These are phyloP conservation scores for Parotia lawesii DNA, from an alignment of 2,113 vertebrate genomes.

Conservation along the genomic window DNA sequence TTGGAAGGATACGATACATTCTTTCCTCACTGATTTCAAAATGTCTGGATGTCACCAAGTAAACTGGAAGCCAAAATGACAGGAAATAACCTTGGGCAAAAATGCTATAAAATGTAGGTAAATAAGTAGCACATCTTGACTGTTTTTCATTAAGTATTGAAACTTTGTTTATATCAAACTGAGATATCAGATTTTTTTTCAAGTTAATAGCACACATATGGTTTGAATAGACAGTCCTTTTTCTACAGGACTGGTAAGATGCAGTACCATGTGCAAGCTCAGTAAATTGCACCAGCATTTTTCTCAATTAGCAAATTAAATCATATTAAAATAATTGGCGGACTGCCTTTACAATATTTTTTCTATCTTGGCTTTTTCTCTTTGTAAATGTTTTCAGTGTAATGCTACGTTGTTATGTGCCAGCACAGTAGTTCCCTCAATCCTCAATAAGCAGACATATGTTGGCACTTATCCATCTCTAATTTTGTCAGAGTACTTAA, in stretches of 20 bases:
- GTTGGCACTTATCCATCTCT: slow-evolving; percentile 3
- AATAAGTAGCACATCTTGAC: not conserved
- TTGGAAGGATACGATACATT: not conserved
- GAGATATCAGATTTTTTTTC: not conserved
- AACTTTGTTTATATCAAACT: not conserved
- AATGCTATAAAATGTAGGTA: not conserved
- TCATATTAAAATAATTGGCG: not conserved
- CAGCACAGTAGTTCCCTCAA: slow-evolving; percentile 3
- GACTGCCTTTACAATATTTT: not conserved
- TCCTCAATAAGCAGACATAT: slow-evolving; percentile 18
- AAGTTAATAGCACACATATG: not conserved
- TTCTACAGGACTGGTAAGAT: not conserved
- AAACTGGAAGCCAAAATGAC: not conserved
- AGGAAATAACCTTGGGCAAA: not conserved
- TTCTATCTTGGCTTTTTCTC: slow-evolving; percentile 2
- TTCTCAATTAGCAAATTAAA: slow-evolving; percentile 41
- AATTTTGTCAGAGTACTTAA: slow-evolving; percentile 26
- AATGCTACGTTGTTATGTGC: not conserved
- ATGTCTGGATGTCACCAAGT: not conserved
- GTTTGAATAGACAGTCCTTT: not conserved
- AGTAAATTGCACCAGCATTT: not conserved
- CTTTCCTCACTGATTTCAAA: not conserved
- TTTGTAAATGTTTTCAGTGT: not conserved
- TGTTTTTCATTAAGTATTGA: not conserved
- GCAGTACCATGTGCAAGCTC: not conserved